Evolutionary conservation across 2,888 invertebrate genomes (phyloP).

Genomic region (Cyclophora punctaria): DNA sequence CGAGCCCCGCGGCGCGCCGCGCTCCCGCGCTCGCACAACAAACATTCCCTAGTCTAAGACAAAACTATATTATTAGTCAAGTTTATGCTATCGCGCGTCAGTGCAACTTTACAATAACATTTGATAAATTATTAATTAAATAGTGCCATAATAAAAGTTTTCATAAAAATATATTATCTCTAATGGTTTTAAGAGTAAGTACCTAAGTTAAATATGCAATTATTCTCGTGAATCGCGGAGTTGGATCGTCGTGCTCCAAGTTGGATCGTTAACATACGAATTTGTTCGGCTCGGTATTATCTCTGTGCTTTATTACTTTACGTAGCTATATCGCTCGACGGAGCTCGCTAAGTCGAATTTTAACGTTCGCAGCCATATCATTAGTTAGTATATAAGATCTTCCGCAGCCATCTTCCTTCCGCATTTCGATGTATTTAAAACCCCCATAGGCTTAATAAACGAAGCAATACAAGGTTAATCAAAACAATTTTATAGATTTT

Average conservation of each 20-base stretch:
- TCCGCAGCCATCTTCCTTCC: too few relatives aligned
- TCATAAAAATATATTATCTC: neutral
- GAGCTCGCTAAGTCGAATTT: constrained; percentile 37
- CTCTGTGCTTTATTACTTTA: constrained; percentile 8
- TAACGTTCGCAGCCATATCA: constrained; percentile 52
- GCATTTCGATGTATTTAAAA: too few relatives aligned
- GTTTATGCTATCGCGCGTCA: neutral
- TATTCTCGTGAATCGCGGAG: constrained; percentile 9
- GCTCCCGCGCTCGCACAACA: too few relatives aligned
- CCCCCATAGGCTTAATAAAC: too few relatives aligned
- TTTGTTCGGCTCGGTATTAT: constrained; percentile 16
- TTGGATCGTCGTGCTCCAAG: constrained; percentile 23
- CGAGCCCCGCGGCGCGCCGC: neutral
- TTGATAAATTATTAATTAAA: neutral
- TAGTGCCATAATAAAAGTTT: neutral
- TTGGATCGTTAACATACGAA: constrained; percentile 31
- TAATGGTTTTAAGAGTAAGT: too few relatives aligned
- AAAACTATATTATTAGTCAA: neutral
- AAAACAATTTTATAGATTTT: too few relatives aligned
- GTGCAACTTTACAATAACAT: neutral
- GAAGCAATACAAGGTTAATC: too few relatives aligned
- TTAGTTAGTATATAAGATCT: constrained; percentile 34
- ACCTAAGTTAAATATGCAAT: too few relatives aligned
- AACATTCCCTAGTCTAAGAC: neutral
- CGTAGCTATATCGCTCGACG: constrained; percentile 11